Evolutionary conservation across 2,113 vertebrate genomes (phyloP).

Genomic region (Tricholaema leucomelas): DNA sequence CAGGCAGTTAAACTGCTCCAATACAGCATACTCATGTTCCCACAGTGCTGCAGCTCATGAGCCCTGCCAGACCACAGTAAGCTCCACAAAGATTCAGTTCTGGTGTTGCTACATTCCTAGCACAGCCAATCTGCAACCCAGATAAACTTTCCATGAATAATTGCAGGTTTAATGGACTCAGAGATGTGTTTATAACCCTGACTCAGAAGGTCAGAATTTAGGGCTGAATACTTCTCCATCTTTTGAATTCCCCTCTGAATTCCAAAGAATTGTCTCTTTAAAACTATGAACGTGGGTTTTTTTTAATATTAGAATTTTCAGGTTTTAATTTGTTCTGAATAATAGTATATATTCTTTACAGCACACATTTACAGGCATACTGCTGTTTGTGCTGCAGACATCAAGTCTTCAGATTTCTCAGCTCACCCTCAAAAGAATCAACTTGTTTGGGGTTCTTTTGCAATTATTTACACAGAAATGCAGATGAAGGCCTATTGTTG

Average conservation of each 20-base stretch:
- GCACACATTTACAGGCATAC: not conserved
- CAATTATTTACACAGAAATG: not conserved
- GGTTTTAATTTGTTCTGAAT: not conserved
- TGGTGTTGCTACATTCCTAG: not conserved
- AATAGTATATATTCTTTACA: not conserved
- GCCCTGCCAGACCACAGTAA: not conserved
- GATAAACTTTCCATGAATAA: conserved; percentile 19
- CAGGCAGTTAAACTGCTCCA: not conserved
- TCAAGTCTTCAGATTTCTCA: not conserved
- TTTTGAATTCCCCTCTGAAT: not conserved
- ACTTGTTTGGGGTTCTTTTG: too few relatives aligned
- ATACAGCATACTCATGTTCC: not conserved
- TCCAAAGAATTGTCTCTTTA: not conserved
- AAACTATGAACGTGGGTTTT: not conserved
- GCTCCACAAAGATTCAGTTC: not conserved
- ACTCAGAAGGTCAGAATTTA: conserved; percentile 10
- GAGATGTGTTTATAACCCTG: conserved; percentile 21
- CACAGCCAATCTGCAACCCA: not conserved
- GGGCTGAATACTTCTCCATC: not conserved
- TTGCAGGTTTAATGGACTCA: not conserved
- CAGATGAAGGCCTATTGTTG: not conserved
- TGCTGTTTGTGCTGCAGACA: not conserved
- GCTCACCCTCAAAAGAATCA: not conserved
- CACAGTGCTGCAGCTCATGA: fast-evolving
- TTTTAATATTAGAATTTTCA: not conserved